Evolutionary conservation across 2,888 invertebrate genomes (phyloP).

Genomic region (Cepaea hortensis): DNA sequence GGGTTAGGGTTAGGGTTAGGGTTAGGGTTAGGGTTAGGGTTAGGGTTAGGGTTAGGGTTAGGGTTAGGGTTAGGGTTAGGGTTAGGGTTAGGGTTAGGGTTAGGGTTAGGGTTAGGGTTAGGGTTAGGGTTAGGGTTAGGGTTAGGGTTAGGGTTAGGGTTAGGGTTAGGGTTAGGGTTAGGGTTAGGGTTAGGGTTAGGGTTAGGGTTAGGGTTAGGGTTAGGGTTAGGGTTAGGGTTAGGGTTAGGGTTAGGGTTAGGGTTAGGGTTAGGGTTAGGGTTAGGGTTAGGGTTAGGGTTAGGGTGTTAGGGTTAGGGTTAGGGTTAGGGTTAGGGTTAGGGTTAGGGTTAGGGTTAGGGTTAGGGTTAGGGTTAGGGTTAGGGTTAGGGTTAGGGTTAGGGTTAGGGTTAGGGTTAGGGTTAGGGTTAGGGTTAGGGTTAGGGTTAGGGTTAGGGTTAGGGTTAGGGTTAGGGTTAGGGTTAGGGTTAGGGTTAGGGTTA

Average conservation of each 20-base stretch:
- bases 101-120: constrained; percentile 32
- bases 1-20: constrained; percentile 21
- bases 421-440: neutral
- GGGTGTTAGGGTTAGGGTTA: neutral
- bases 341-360: neutral
- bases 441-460: neutral
- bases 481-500: neutral
- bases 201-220: neutral
- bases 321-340: neutral
- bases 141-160: neutral
- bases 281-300: constrained; percentile 9
- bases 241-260: neutral
- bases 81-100: constrained; percentile 27
- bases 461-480: neutral
- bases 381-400: too few species aligned
- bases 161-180: constrained; percentile 27
- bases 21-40: neutral
- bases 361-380: neutral
- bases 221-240: neutral
- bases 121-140: constrained; percentile 28
- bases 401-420: neutral
- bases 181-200: neutral
- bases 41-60: constrained; percentile 17
- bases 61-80: constrained; percentile 26
- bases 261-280: neutral